Evolutionary conservation across 2,888 invertebrate genomes (phyloP).

Genomic region (Marronus borbonicus): DNA sequence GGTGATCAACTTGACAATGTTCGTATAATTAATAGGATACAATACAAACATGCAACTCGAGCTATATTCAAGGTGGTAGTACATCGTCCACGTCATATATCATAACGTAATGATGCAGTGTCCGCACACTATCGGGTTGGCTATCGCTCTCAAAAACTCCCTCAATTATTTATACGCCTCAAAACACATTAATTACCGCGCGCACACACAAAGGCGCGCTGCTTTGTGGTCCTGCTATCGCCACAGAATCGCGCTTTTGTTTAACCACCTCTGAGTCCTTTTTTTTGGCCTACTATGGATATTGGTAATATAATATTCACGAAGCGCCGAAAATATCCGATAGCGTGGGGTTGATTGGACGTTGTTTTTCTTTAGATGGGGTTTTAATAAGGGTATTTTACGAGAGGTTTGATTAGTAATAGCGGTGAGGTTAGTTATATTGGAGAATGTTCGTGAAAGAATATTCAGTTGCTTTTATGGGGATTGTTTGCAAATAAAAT

Average conservation of each 20-base stretch:
- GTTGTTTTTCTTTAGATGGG: conserved; percentile 12
- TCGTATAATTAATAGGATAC: conserved; percentile 62
- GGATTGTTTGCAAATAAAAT: too few species aligned
- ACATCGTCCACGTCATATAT: conserved; percentile 60
- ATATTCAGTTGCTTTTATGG: too few species aligned
- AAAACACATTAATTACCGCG: conserved; percentile 66
- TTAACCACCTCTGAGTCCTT: conserved; percentile 32
- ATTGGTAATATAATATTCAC: conserved; percentile 46
- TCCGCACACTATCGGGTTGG: conserved; percentile 64
- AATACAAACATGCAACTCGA: conserved; percentile 63
- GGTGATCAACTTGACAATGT: conserved; percentile 63
- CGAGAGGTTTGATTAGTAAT: conserved; percentile 6
- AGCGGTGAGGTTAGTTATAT: not conserved
- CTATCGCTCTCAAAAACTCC: conserved; percentile 66
- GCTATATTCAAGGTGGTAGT: not conserved
- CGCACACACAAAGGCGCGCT: conserved; percentile 11
- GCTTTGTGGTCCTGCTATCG: conserved; percentile 55
- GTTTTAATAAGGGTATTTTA: conserved; percentile 1
- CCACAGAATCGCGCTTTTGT: conserved; percentile 55
- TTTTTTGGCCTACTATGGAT: conserved; percentile 38
- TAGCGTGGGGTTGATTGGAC: conserved; percentile 14
- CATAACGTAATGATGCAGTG: conserved; percentile 67
- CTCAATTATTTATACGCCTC: conserved; percentile 67
- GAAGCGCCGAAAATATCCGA: conserved; percentile 26
- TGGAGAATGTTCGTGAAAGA: not conserved